Base-by-base conservation (phyloP, 2,113 vertebrate species). In the Myotis davidii region DNA sequence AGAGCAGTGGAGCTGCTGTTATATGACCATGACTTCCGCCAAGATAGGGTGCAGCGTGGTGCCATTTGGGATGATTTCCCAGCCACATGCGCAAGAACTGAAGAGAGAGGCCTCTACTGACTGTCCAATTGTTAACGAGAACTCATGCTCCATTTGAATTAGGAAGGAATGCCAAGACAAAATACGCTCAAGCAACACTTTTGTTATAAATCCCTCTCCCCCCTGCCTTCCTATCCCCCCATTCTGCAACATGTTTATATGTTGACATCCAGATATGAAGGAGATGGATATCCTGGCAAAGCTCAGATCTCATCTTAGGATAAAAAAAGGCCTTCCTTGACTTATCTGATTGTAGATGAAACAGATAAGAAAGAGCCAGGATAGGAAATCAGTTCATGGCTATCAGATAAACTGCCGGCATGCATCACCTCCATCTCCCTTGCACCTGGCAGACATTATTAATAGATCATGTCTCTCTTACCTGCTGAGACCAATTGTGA, bases 401-500 rank as follows among this genome's bases (percentile, higher is more conserved):
- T 72, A 37, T 88, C 42, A 78, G 42, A 25, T 59, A 52, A 84
- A 32, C 4, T 52, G 50, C n/a, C 73, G 21, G 2, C 21, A 39
- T 6, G 5, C 6, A 42, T 72, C 84, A 67, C 34, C 25, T 90
- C 92, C 39, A 54, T 54, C 20, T 88, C 20, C 85, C 45, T 72
- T 73, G 42, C 45, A 61, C 23, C 50, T 34, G 39, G 56, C 65
- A 96, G 85, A 56, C 81, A 72, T 93, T 91, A 74, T 90, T 90
- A 94, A 81, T 72, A 88, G 70, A 88, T 85, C 32, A 39, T 5
- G 23, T 12, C 61, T 88, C n/a, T 74, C 37, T 87, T 92, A 37
- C 91, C 61, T 85, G 67, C 67, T 90, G 88, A 56, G 14, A 82
- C 59, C 81, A 94, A 76, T 72, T 88, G 67, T 85, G 91, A 93